Base-by-base conservation (phyloP, 2,888 invertebrate species). In the Campaea margaritaria region DNA sequence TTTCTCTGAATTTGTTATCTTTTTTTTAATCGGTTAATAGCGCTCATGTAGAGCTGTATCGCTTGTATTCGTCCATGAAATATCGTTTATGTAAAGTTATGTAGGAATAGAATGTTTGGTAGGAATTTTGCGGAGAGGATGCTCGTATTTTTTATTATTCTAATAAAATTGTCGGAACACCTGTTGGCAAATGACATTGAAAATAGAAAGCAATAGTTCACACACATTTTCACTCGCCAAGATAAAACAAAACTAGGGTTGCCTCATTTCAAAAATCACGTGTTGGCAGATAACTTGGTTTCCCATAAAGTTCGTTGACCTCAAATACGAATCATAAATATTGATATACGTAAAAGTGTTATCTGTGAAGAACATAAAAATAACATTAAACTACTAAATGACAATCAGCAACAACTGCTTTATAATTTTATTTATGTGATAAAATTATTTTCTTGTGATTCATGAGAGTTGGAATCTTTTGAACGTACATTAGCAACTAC, bases 31-130 rank as follows among this genome's bases (percentile, higher is more conserved):
- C 64, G 62, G 46, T 62, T 52, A 65, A 62, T 61, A 58, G 58
- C 64, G 63, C 66, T 65, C 48, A 57, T 58, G 64, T 71, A 74
- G 71, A 75, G 51, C 59, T 41, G 57, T 58, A 62, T 75, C 70
- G n/a, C n/a, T n/a, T n/a, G n/a, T n/a, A n/a, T n/a, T n/a, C 69
- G 74, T 74, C 43, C 50, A 21, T 58, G 50, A 16, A 49, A 34
- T 13, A 11, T 38, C 12, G 10, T 15, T 11, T 38, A 42, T 47
- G 27, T 34, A 31, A 31, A 65, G 49, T 44, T 10, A 12, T 48
- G 46, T 46, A 42, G 36, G n/a, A n/a, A n/a, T n/a, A n/a, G n/a
- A 31, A 31, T 62, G 49, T 44, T 10, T 11, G 45, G 46, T 46
- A 42, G 36, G 45, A 46, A 52, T 59, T 58, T 49, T 12, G 55